phyloP scores from a whole-genome alignment of 2,888 invertebrate species.

The Omphaloscelis lunosa region DNA sequence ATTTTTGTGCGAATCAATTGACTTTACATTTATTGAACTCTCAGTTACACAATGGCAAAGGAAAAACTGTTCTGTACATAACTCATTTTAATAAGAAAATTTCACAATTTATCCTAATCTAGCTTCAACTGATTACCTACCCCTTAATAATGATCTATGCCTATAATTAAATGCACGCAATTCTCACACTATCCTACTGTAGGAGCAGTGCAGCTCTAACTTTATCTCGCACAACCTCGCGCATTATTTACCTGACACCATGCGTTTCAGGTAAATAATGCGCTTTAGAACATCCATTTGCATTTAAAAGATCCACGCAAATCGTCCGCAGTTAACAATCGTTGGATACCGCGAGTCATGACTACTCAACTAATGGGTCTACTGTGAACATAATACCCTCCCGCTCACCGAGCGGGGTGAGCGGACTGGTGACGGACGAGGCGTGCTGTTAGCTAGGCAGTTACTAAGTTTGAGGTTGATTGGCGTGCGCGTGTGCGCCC shows the following conservation, averaged over 20 bases:
- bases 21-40: slow-evolving; percentile 22
- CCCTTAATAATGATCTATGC: slow-evolving; percentile 35
- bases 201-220: slow-evolving; percentile 5
- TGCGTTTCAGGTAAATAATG: slow-evolving; percentile 2
- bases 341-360: slow-evolving; percentile 7
- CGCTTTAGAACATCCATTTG: not conserved
- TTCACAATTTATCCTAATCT: slow-evolving; percentile 57
- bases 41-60: slow-evolving; percentile 22
- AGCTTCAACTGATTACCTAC: slow-evolving; percentile 47
- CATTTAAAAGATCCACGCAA: not conserved
- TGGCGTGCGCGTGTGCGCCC: slow-evolving; percentile 92
- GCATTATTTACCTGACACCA: too few relatives aligned
- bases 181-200: not conserved
- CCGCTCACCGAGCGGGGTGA: slow-evolving; percentile 3
- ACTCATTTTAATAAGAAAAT: slow-evolving; percentile 51
- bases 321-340: not conserved
- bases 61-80: slow-evolving; percentile 46
- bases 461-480: slow-evolving; percentile 81
- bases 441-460: not conserved
- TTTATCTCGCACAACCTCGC: not conserved
- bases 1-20: slow-evolving; percentile 45
- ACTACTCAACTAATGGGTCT: slow-evolving; percentile 5
- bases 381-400: slow-evolving; percentile 1
- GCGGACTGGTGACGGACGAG: not conserved
- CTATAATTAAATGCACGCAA: slow-evolving; percentile 28